Evolutionary conservation across 2,888 invertebrate species (phyloP), one percentile per base, ranked within the genome.

Genomic region (Pilophorus perplexus): DNA sequence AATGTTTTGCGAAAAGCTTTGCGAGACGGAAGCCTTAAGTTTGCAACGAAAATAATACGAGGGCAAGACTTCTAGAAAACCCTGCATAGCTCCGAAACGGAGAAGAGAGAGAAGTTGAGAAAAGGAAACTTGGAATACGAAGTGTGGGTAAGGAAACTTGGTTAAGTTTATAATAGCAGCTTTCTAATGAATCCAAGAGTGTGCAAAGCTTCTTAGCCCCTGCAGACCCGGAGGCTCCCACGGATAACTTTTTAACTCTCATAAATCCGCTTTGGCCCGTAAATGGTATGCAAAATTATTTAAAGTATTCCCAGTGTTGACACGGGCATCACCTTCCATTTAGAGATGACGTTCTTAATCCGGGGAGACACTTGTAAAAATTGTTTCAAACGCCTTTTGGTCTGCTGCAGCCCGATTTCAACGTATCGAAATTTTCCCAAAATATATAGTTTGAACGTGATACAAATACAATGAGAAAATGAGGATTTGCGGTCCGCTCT

Each of bases 261-360:
- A 62, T 62, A 62, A 62, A 62, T 62, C 62, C 46, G 62, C 14
- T 62, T 62, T 62, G 54, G 42, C 46, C 46, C 23, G 48, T n/a
- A 57, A 67, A 67, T 69, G 67, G 59, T 59, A 69, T 69, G 67
- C 65, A 67, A 67, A 69, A 69, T 67, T 69, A 69, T 69, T 69
- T 69, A 69, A 69, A 69, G 67, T 60, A 64, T 52, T 52, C 52
- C 28, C 46, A 10, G 20, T 62, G 62, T 62, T 62, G 62, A 62
- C 62, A 62, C 62, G 62, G 48, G 38, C 62, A 46, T 62, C 62
- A 62, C 62, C 62, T 62, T 62, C 62, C 46, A 48, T 62, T 62
- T 62, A 40, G 28, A n/a, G n/a, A n/a, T 40, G 28, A 46, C 48
- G 44, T 62, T 48, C 62, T 48, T 62, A 62, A 62, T 62, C 48